Evolutionary conservation across 2,113 vertebrate genomes (phyloP), one percentile per base, ranked within the genome.

Genomic region (Argyrosomus japonicus): DNA sequence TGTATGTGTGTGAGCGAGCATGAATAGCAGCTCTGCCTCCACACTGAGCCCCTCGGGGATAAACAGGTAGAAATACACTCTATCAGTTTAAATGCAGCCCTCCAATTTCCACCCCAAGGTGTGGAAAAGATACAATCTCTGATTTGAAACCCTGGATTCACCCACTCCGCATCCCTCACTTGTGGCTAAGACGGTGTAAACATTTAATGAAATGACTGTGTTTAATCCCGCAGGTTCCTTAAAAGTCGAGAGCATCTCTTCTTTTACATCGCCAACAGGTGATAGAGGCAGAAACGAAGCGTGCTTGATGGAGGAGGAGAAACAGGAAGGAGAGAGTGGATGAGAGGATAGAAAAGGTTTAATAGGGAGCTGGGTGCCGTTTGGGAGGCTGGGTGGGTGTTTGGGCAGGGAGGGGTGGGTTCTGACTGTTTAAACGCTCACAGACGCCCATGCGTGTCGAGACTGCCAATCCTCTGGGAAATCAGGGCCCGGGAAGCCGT

Each of bases 381-480:
- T 82, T 79, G 78, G 68, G 80, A 84, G 71, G 64, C 29, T 48
- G 69, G 48, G 18, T 79, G 75, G 82, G 78, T 63, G 80, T 74
- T 68, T 47, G 47, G 78, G 47, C 27, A 29, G 51, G 23, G 50
- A 40, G 77, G 29, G 36, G 47, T 53, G 36, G 53, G 47, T 80
- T 15, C 62, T 82, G 90, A 87, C 91, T 92, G 90, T 92, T 93
- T 90, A 93, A 95, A 94, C 81, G 80, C 90, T 93, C 81, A 74
- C 75, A 87, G 81, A 94, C 88, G 67, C 85, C 91, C 91, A 93
- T 88, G 92, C 90, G 78, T 94, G 93, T 92, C 91, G 77, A 94
- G 89, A 89, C 90, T 92, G 89, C 80, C 88, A 84, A 88, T 88
- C 94, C 92, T 77, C 54, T 87, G 94, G 94, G 95, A 95, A 95